phyloP scores from a whole-genome alignment of 2,888 invertebrate species.

The Hypomecis punctinalis region DNA sequence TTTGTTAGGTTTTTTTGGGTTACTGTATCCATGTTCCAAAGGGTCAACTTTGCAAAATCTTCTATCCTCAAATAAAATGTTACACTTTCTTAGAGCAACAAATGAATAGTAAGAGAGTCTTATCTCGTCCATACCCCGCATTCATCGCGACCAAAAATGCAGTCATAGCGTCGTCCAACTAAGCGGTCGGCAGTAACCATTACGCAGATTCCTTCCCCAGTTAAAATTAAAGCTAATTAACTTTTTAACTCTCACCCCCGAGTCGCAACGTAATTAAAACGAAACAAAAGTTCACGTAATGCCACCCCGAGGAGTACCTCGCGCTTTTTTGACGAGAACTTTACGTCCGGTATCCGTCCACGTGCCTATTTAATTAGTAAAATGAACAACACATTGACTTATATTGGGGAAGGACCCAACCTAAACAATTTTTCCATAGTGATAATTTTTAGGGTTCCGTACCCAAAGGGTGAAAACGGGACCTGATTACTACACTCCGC shows the following conservation, averaged over 20 bases:
- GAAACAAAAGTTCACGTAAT: slow-evolving; percentile 76
- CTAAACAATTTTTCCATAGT: no score
- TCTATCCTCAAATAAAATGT: no score
- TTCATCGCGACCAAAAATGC: slow-evolving; percentile 14
- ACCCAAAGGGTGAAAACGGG: no score
- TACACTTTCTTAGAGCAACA: no score
- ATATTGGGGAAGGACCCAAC: no score
- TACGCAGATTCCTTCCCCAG: slow-evolving; percentile 57
- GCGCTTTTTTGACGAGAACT: slow-evolving; percentile 37
- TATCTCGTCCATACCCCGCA: slow-evolving; percentile 14
- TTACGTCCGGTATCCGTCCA: slow-evolving; percentile 30
- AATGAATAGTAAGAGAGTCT: background rate
- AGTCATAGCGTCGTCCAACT: slow-evolving; percentile 13
- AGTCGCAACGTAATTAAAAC: slow-evolving; percentile 71
- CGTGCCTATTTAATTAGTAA: slow-evolving; percentile 39
- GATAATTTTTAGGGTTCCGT: no score
- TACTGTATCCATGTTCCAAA: background rate
- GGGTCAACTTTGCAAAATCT: no score
- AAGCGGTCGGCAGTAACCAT: slow-evolving; percentile 46
- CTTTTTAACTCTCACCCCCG: slow-evolving; percentile 70
- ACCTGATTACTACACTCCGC: no score
- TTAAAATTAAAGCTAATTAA: slow-evolving; percentile 81
- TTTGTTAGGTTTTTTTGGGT: background rate
- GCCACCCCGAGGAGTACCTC: slow-evolving; percentile 66
- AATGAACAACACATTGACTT: slow-evolving; percentile 25